phyloP scores from a whole-genome alignment of 2,888 invertebrate species.

The Xestia ashworthii region DNA sequence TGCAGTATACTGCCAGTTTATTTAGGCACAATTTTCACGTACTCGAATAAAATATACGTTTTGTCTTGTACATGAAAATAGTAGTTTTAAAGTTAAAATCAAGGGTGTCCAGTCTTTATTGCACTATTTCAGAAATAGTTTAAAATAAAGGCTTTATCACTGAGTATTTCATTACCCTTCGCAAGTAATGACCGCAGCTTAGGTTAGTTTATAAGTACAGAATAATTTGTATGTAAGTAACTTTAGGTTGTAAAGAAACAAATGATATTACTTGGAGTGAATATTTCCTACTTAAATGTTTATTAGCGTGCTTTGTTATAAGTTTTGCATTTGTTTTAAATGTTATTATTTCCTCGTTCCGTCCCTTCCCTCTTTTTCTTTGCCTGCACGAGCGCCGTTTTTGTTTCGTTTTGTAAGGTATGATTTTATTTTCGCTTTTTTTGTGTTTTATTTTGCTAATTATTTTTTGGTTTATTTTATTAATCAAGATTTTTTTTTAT shows the following conservation, averaged over 20 bases:
- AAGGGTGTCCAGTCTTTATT: conserved; percentile 82
- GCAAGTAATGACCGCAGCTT: conserved; percentile 76
- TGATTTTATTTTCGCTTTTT: conserved; percentile 77
- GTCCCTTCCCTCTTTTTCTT: conserved; percentile 78
- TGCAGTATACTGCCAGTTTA: conserved; percentile 47
- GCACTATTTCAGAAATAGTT: conserved; percentile 88
- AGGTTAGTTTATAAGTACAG: conserved; percentile 85
- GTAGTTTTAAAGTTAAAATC: conserved; percentile 36
- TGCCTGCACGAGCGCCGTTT: conserved; percentile 85
- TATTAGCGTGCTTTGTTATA: conserved; percentile 76
- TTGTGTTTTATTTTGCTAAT: conserved; percentile 51
- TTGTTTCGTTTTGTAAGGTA: conserved; percentile 83
- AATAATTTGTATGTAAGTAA: conserved; percentile 73
- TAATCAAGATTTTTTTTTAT: neutral
- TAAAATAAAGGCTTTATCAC: conserved; percentile 79
- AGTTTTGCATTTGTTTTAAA: conserved; percentile 72
- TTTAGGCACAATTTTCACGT: conserved; percentile 36
- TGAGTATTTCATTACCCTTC: conserved; percentile 68
- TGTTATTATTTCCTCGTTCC: conserved; percentile 78
- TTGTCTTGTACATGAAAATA: conserved; percentile 26
- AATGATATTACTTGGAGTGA: conserved; percentile 80
- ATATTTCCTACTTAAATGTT: conserved; percentile 76
- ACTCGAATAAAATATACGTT: neutral
- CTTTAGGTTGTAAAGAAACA: conserved; percentile 83
- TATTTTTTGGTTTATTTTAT: conserved; percentile 15